Conservation (phyloP, 1,140 invertebrate species). For the Pygmarrhopalites habei region DNA sequence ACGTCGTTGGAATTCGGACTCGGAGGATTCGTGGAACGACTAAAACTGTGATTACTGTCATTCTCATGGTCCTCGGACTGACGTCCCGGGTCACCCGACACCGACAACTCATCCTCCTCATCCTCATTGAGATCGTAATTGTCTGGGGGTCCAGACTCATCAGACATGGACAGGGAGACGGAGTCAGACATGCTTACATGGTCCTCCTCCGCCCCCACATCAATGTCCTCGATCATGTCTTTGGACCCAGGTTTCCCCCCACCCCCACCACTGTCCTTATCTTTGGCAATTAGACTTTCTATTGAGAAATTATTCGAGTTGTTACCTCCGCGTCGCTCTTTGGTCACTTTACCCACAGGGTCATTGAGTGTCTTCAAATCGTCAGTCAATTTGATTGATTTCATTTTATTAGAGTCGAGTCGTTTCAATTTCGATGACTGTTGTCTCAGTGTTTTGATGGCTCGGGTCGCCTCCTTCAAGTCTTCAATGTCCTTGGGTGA, state of each 20-base stretch:
- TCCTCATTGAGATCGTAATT: constrained; percentile 22
- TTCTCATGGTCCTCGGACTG: constrained; percentile 17
- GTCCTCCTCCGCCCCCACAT: constrained; percentile 6
- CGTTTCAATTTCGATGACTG: constrained; percentile 23
- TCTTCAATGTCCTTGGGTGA: constrained; percentile 39
- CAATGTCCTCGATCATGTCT: constrained; percentile 9
- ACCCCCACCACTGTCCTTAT: constrained; percentile 26
- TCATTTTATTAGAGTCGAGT: not conserved
- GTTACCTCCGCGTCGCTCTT: constrained; percentile 18
- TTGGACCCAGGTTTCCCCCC: not conserved
- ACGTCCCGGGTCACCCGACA: not conserved
- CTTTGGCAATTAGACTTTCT: constrained; percentile 40
- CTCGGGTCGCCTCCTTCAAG: constrained; percentile 34
- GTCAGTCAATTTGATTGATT: not conserved
- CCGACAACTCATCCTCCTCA: constrained; percentile 17
- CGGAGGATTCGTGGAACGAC: constrained; percentile 6
- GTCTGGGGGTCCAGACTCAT: constrained; percentile 17
- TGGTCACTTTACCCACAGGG: constrained; percentile 6
- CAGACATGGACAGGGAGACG: constrained; percentile 23
- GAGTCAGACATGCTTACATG: constrained; percentile 27
- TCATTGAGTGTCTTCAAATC: not conserved
- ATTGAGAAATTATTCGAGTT: constrained; percentile 39
- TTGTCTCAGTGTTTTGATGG: constrained; percentile 25
- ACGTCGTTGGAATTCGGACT: constrained; percentile 8
- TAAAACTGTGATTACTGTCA: constrained; percentile 17